phyloP scores from a whole-genome alignment of 2,113 vertebrate species.

The Melanostigma gelatinosum region DNA sequence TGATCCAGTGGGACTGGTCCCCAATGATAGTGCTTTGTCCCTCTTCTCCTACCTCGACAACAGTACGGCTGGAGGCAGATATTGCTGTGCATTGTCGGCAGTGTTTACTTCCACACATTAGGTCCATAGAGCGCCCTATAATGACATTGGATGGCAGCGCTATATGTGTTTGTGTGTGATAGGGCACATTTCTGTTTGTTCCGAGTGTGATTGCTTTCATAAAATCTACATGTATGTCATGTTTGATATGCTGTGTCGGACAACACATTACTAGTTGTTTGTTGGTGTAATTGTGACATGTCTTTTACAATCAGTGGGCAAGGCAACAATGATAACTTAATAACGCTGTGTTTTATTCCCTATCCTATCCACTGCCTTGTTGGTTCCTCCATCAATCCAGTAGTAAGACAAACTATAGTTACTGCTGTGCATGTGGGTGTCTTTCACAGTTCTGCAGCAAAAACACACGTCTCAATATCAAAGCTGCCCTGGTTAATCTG shows the following conservation, averaged over 20 bases:
- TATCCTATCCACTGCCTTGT: neutral
- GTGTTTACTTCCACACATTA: constrained; percentile 51
- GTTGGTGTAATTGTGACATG: constrained; percentile 23
- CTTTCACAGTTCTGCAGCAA: neutral
- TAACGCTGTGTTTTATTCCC: neutral
- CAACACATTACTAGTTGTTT: constrained; percentile 7
- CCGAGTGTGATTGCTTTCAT: constrained; percentile 19
- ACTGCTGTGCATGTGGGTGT: neutral
- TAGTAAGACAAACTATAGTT: neutral
- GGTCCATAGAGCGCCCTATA: constrained; percentile 42
- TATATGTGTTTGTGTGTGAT: constrained; percentile 8
- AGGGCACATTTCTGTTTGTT: constrained; percentile 30
- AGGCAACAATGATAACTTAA: constrained; percentile 21
- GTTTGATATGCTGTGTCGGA: neutral
- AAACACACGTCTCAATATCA: neutral
- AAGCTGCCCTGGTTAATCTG: neutral
- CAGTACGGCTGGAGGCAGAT: constrained; percentile 39
- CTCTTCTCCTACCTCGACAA: constrained; percentile 16
- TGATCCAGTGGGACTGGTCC: constrained; percentile 45
- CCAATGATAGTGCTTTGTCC: constrained; percentile 43
- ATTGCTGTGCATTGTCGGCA: constrained; percentile 52
- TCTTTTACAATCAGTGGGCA: neutral
- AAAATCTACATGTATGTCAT: constrained; percentile 35
- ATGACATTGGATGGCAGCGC: constrained; percentile 21
- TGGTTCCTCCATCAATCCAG: constrained; percentile 8